These are phyloP conservation scores for Stictocephala bisonia DNA, from an alignment of 2,888 invertebrate species.

Conservation along the genomic window DNA sequence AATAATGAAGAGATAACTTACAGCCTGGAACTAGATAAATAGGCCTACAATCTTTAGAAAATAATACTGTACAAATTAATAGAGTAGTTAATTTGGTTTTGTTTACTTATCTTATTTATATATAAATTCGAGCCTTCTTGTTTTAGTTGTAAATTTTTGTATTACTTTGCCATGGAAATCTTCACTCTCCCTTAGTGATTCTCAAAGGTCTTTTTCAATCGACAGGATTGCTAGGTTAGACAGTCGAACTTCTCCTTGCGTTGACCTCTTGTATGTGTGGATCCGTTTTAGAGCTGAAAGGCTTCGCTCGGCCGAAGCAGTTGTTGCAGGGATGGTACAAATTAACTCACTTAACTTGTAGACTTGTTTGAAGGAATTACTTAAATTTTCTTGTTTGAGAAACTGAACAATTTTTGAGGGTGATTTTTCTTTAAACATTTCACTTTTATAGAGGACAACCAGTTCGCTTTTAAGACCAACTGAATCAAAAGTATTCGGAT, in stretches of 20 bases:
- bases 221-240: neutral
- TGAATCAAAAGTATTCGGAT: neutral
- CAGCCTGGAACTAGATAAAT: too few relatives aligned
- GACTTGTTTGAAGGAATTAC: neutral
- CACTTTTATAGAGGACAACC: neutral
- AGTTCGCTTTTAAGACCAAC: neutral
- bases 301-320: constrained; percentile 19
- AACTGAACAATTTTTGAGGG: constrained; percentile 1
- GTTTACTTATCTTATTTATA: too few relatives aligned
- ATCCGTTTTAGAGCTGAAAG: constrained; percentile 7
- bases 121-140: too few relatives aligned
- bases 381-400: constrained; percentile 15
- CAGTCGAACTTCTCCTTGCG: neutral
- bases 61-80: too few relatives aligned
- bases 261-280: neutral
- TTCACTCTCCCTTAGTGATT: neutral
- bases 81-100: too few relatives aligned
- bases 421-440: neutral
- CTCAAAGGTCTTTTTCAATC: neutral
- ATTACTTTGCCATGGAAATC: neutral
- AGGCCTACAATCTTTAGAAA: too few relatives aligned
- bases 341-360: neutral
- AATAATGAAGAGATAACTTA: too few relatives aligned
- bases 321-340: neutral
- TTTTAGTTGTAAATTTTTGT: too few relatives aligned